Percentiles rank a stretch among this genome's conserved stretches.
These are phyloP conservation scores for Chrysotoxum bicinctum DNA, from an alignment of 2,888 invertebrate genomes.

Conservation along the genomic window DNA sequence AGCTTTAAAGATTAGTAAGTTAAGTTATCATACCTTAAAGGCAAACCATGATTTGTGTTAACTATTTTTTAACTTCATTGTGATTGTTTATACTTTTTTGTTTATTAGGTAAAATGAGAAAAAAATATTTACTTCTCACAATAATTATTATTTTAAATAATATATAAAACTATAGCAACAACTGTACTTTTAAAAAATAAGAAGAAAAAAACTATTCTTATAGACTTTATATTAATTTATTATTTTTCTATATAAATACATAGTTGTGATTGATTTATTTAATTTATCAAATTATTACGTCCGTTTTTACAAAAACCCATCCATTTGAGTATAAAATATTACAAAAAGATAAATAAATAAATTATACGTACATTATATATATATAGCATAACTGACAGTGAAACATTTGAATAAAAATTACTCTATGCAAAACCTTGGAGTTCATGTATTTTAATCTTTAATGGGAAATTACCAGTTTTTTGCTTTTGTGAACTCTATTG, in stretches of 20 bases:
- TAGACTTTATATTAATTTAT: slow-evolving; percentile 39
- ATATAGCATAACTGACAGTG: slow-evolving; percentile 25
- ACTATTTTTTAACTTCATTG: slow-evolving; percentile 40
- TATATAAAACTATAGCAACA: slow-evolving; percentile 7
- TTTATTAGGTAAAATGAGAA: neutral
- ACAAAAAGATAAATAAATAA: slow-evolving; percentile 36
- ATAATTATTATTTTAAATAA: neutral
- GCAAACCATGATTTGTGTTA: slow-evolving; percentile 39
- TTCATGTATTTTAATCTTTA: neutral
- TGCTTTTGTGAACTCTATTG: too few species aligned
- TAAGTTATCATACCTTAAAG: slow-evolving; percentile 6
- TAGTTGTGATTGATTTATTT: slow-evolving; percentile 31
- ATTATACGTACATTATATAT: slow-evolving; percentile 39
- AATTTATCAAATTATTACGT: slow-evolving; percentile 62
- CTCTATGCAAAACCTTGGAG: slow-evolving; percentile 18
- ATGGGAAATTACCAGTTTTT: too few species aligned
- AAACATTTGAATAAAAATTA: slow-evolving; percentile 62
- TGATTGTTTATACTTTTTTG: slow-evolving; percentile 33
- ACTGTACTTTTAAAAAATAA: slow-evolving; percentile 7
- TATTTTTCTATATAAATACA: neutral
- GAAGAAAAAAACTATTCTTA: slow-evolving; percentile 27
- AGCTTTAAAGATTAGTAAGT: slow-evolving; percentile 22
- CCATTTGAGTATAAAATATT: slow-evolving; percentile 64
- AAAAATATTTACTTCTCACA: neutral
- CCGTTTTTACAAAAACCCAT: slow-evolving; percentile 70